Evolutionary conservation across 2,113 vertebrate genomes (phyloP).

Genomic region (Gopherus evgoodei): DNA sequence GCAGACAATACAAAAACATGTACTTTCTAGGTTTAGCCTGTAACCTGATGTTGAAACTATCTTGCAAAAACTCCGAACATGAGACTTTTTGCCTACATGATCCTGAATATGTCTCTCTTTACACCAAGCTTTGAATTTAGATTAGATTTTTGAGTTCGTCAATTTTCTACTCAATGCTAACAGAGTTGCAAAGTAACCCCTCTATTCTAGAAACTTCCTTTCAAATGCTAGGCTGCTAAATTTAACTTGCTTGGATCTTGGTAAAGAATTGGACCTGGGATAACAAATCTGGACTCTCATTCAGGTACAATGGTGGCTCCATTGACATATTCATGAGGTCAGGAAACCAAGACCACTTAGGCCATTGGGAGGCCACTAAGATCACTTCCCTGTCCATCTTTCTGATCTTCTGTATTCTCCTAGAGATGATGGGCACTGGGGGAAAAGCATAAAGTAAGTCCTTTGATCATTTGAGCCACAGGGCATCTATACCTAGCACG

Average conservation of each 20-base stretch:
- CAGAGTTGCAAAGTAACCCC: neutral
- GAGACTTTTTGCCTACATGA: neutral
- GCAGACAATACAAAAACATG: neutral
- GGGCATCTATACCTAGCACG: neutral
- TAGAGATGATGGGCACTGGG: neutral
- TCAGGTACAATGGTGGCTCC: neutral
- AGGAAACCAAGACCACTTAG: neutral
- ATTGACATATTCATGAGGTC: neutral
- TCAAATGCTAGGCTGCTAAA: neutral
- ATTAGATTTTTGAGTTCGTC: neutral
- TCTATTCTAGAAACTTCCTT: neutral
- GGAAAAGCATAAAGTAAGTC: neutral
- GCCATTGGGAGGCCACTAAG: too few relatives aligned
- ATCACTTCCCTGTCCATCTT: neutral
- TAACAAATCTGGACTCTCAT: neutral
- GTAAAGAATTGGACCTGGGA: neutral
- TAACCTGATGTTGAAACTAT: neutral
- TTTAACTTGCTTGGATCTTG: neutral
- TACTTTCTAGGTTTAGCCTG: neutral
- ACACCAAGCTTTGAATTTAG: neutral
- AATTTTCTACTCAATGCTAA: neutral
- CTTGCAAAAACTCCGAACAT: neutral
- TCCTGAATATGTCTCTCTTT: neutral
- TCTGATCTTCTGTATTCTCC: neutral
- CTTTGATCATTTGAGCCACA: neutral